These are phyloP conservation scores for Arctopsyche grandis DNA, from an alignment of 1,140 invertebrate species.

Conservation along the genomic window DNA sequence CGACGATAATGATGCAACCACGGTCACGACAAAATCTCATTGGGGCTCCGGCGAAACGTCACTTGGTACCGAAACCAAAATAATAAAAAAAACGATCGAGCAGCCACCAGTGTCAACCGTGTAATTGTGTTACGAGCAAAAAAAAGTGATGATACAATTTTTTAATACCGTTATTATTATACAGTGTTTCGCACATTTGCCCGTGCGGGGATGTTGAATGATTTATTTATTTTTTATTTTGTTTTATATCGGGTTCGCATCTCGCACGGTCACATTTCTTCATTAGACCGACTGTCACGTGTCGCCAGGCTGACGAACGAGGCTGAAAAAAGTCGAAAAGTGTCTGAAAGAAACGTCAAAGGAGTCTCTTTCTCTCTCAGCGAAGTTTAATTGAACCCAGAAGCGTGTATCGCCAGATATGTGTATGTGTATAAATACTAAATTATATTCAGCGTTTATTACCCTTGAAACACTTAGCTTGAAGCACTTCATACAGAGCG, in stretches of 20 bases:
- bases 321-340: background rate
- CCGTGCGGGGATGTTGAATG: too few species aligned
- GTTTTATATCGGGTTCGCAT: too few species aligned
- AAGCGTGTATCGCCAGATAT: background rate
- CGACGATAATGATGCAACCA: conserved; percentile 30
- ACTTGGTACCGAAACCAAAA: too few species aligned
- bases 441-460: background rate
- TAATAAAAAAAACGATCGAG: background rate
- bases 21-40: conserved; percentile 40
- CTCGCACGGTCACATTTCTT: too few species aligned
- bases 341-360: background rate
- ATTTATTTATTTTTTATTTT: too few species aligned
- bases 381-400: background rate
- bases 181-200: too few species aligned
- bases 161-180: conserved; percentile 10
- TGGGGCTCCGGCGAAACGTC: conserved; percentile 2
- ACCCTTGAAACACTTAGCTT: background rate
- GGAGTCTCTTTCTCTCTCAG: background rate
- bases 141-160: conserved; percentile 40
- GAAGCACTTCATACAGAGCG: too few species aligned
- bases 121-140: conserved; percentile 30
- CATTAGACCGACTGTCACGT: background rate
- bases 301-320: background rate
- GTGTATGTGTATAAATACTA: background rate
- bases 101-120: conserved; percentile 28